These are phyloP conservation scores for Zootermopsis nevadensis DNA, from an alignment of 2,888 invertebrate species.

Conservation along the genomic window DNA sequence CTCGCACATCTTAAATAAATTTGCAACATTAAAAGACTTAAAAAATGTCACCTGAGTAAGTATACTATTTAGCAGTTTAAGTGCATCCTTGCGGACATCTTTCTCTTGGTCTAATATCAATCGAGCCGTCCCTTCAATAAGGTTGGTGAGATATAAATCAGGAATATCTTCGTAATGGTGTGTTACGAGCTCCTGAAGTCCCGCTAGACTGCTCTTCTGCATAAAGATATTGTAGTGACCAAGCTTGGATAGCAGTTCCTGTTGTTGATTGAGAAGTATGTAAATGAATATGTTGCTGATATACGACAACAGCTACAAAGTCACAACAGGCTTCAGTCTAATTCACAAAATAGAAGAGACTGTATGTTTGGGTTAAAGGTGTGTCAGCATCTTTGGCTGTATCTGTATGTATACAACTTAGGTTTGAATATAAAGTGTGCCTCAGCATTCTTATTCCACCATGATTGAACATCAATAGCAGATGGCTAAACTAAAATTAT, in stretches of 20 bases:
- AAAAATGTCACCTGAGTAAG: slow-evolving; percentile 57
- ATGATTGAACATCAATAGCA: no score
- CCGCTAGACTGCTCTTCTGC: slow-evolving; percentile 70
- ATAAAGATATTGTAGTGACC: slow-evolving; percentile 81
- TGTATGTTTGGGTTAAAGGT: no score
- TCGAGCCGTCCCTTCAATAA: slow-evolving; percentile 76
- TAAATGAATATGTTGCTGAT: no score
- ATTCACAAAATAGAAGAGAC: neutral
- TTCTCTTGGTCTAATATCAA: slow-evolving; percentile 77
- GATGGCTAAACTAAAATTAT: no score
- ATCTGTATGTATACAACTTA: no score
- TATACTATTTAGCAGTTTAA: slow-evolving; percentile 63
- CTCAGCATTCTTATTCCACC: no score
- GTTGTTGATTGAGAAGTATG: slow-evolving; percentile 21
- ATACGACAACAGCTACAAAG: neutral
- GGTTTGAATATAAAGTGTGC: no score
- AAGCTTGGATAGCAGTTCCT: slow-evolving; percentile 77
- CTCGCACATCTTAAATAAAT: no score
- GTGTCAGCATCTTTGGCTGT: no score
- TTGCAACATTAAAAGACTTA: neutral
- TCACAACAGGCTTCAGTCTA: neutral
- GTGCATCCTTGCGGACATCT: slow-evolving; percentile 64
- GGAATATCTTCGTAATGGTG: slow-evolving; percentile 64
- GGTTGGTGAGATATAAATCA: slow-evolving; percentile 71
- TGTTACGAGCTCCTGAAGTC: slow-evolving; percentile 67